Evolutionary conservation across 2,797 vertebrate species (phyloP).

Genomic region (Trichosurus vulpecula): DNA sequence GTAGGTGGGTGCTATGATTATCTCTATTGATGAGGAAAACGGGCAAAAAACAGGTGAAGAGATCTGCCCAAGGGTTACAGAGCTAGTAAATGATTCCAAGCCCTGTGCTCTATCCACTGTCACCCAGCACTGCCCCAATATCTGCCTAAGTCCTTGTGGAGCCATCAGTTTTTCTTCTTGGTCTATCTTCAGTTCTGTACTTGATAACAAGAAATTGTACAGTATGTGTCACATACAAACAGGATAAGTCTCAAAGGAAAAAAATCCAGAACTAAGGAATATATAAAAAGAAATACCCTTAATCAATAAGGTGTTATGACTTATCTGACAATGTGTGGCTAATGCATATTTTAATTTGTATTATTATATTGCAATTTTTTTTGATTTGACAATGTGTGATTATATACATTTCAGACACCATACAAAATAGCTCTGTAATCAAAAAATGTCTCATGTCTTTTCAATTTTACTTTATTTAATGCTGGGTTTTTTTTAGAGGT

Average conservation of each 20-base stretch:
- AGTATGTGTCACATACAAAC: background rate
- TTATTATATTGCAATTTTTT: background rate
- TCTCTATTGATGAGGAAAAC: no score
- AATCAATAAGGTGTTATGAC: conserved; percentile 28
- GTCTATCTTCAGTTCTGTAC: conserved; percentile 24
- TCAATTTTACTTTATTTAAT: conserved; percentile 35
- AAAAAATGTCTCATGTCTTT: conserved; percentile 52
- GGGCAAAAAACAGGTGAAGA: no score
- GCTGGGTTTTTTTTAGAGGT: background rate
- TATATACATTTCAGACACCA: conserved; percentile 25
- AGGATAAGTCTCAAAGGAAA: background rate
- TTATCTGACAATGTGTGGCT: background rate
- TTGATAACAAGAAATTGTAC: conserved; percentile 50
- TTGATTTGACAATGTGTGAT: background rate
- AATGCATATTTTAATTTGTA: background rate
- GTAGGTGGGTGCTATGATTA: background rate
- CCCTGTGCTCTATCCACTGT: background rate
- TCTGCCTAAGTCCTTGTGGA: conserved; percentile 4
- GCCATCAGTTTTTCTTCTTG: conserved; percentile 28
- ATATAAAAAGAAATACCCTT: conserved; percentile 49
- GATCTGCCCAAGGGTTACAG: background rate
- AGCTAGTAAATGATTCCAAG: background rate
- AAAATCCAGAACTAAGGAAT: conserved; percentile 46
- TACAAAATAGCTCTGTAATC: conserved; percentile 45
- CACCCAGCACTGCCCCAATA: background rate